phyloP scores from a whole-genome alignment of 1,140 invertebrate genomes.

The Drosophila elegans region DNA sequence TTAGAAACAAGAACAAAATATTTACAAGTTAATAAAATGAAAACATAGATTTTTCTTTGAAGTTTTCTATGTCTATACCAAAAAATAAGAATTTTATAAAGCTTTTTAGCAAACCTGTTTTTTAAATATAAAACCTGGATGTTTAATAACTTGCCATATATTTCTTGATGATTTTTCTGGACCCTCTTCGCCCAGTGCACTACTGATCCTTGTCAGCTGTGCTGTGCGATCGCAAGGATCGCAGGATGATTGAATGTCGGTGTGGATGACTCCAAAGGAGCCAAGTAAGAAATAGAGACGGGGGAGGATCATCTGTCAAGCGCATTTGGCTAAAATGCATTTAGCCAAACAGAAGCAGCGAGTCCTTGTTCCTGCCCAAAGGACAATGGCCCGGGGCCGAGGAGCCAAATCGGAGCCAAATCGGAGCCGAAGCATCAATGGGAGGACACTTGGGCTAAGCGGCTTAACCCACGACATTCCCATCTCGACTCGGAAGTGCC shows the following conservation, averaged over 20 bases:
- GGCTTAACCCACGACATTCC: slow-evolving; percentile 56
- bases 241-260: slow-evolving; percentile 44
- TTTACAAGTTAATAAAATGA: too few species aligned
- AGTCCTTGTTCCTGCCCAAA: slow-evolving; percentile 21
- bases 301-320: slow-evolving; percentile 71
- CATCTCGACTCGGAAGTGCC: slow-evolving; percentile 70
- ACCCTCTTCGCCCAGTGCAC: neutral
- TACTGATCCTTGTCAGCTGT: slow-evolving; percentile 23
- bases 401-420: slow-evolving; percentile 5
- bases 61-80: too few species aligned
- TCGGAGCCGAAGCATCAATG: slow-evolving; percentile 41
- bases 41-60: too few species aligned
- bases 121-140: too few species aligned
- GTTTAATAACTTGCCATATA: too few species aligned
- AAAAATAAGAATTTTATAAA: too few species aligned
- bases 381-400: slow-evolving; percentile 35
- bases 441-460: slow-evolving; percentile 73
- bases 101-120: too few species aligned
- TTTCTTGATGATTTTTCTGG: too few species aligned
- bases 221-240: neutral
- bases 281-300: slow-evolving; percentile 25
- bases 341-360: slow-evolving; percentile 51
- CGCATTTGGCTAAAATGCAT: slow-evolving; percentile 77
- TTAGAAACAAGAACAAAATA: too few species aligned
- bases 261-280: slow-evolving; percentile 28